Evolutionary conservation across 2,888 invertebrate genomes (phyloP).

Genomic region (Julus scandinavius): DNA sequence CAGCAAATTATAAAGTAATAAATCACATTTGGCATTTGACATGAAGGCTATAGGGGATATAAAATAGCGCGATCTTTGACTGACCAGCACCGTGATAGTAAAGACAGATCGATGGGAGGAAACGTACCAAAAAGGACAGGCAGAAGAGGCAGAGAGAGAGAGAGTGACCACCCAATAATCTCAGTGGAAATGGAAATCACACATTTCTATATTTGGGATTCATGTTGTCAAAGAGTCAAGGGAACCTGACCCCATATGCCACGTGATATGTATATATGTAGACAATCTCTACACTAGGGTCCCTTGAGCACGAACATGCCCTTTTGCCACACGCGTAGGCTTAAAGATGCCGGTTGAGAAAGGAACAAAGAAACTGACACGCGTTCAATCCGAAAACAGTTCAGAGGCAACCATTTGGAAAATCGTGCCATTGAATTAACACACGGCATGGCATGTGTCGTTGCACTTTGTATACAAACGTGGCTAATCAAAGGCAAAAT

Average conservation of each 20-base stretch:
- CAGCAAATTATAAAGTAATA: conserved; percentile 54
- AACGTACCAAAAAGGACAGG: conserved; percentile 33
- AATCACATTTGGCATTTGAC: conserved; percentile 52
- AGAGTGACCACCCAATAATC: conserved; percentile 33
- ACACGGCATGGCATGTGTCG: background rate
- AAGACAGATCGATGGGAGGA: conserved; percentile 46
- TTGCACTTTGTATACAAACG: conserved; percentile 15
- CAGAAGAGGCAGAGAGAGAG: background rate
- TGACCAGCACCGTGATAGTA: conserved; percentile 37
- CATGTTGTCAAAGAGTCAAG: conserved; percentile 45
- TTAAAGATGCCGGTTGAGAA: background rate
- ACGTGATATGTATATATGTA: background rate
- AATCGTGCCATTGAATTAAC: background rate
- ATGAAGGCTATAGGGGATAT: conserved; percentile 39
- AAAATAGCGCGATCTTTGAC: conserved; percentile 48
- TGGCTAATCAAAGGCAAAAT: background rate
- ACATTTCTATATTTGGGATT: conserved; percentile 45
- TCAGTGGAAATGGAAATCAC: conserved; percentile 39
- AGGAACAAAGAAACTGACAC: background rate
- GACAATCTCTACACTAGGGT: background rate
- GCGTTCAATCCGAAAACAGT: conserved; percentile 30
- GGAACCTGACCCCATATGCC: conserved; percentile 44
- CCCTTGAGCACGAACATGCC: conserved; percentile 27
- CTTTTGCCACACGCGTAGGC: conserved; percentile 20
- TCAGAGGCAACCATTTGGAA: conserved; percentile 31